Base-by-base conservation (phyloP, 2,888 invertebrate genomes). In the Cyaniris semiargus region DNA sequence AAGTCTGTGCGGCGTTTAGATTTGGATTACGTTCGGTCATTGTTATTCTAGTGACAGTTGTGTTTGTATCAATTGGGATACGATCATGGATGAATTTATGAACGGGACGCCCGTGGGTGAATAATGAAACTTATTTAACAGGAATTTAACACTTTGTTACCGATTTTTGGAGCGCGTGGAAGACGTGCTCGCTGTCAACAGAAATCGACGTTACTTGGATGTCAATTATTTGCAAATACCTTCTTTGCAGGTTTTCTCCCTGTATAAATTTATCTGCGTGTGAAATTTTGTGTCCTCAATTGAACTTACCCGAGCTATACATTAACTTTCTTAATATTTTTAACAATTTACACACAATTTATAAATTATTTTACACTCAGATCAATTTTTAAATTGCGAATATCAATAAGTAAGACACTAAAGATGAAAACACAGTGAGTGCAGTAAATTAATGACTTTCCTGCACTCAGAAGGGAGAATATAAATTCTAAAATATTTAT, bases 1-100 rank as follows among this genome's bases (percentile, higher is more conserved):
- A 88, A 88, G 86, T 86, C 84, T 86, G 86, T 85, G 84, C 86
- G 88, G 87, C 92, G 91, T 91, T 94, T 93, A 92, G 90, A 94
- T 93, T 92, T 93, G 91, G 94, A 94, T 93, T 93, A 93, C 91
- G 88, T 88, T 89, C 87, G 87, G 86, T 90, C 89, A 91, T 93
- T 93, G 91, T 90, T 87, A 93, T 93, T 91, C 92, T 85, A 83
- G 84, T 85, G 86, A 88, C 90, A 86, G 86, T 83, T 82, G 82
- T 87, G 86, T 88, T 89, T 87, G 89, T 88, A 88, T 89, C 88
- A 91, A 91, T 92, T 89, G 87, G 86, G 85, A 87, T 87, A 89
- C 90, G 86, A 89, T 90, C 88, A 88, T 88, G 88, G 84, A 86
- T 86, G 86, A 85, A 88, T 89, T 88, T 87, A 86, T 83, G 80